Base-by-base conservation (phyloP, 2,888 invertebrate species). In the Clepsis dumicolana region DNA sequence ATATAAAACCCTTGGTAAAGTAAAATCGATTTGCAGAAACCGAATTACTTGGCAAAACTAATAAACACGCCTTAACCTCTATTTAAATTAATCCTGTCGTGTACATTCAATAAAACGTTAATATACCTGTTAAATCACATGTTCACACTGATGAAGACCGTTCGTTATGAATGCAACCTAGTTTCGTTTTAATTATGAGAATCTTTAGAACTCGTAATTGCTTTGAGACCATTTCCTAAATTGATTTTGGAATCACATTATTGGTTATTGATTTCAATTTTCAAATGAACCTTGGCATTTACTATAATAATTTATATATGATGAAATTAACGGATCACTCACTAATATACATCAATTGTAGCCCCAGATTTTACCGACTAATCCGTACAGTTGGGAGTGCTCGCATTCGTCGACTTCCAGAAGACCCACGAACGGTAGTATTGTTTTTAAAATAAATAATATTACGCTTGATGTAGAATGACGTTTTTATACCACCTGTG, bases 71-170 rank as follows among this genome's bases (percentile, higher is more conserved):
- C 62, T 64, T 57, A 8, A 54, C 50, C 60, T 61, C 48, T 12
- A 59, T 61, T 67, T 70, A 65, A 69, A 71, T 72, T 66, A 72
- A 70, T 60, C 67, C 48, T 64, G 65, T 57, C 54, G 50, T 56
- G 44, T n/a, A 65, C 48, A 66, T 68, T 60, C 66, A 64, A 61
- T 65, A 72, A 67, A 67, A 75, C 70, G 68, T 73, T 64, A 70
- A 72, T 69, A 44, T 41, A 27, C 54, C 64, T 52, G 60, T 65
- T 73, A 50, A 64, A 70, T 65, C 70, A 69, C 60, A 72, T 70
- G 24, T 54, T 69, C 57, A 72, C 64, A 62, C 66, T 71, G 70
- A 73, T 74, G 50, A 61, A 59, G 54, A 64, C 62, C 53, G 38
- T 53, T 71, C 70, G 61, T 41, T 60, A 35, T 67, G 27, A 67